These are phyloP conservation scores for Phyllotis vaccarum DNA, from an alignment of 2,797 vertebrate species.

Conservation along the genomic window DNA sequence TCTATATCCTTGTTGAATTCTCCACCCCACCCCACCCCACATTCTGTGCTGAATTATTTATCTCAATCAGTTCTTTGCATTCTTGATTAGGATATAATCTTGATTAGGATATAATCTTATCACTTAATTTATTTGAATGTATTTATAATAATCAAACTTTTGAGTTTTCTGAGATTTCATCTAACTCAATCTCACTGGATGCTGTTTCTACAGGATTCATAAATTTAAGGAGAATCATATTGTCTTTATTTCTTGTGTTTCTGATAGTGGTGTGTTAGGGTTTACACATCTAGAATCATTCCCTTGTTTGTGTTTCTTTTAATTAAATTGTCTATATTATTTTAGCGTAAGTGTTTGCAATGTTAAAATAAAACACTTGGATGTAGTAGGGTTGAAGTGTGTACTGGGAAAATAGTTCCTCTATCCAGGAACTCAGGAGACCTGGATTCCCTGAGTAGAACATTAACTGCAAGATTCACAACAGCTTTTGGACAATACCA, in stretches of 20 bases:
- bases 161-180: background rate
- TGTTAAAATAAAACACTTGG: background rate
- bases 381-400: background rate
- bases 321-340: background rate
- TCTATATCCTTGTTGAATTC: background rate
- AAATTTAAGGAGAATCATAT: background rate
- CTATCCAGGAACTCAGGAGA: background rate
- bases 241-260: background rate
- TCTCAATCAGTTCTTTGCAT: background rate
- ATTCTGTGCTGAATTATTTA: background rate
- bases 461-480: background rate
- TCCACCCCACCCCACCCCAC: too few relatives aligned
- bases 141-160: background rate
- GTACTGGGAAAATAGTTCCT: background rate
- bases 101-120: background rate
- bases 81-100: background rate
- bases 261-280: background rate
- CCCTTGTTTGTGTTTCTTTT: background rate
- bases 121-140: background rate
- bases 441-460: background rate
- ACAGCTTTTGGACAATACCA: background rate
- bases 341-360: background rate
- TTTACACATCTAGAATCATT: background rate
- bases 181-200: background rate
- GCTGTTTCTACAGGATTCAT: background rate